Evolutionary conservation across 2,888 invertebrate species (phyloP).

Genomic region (Gonocerus acuteangulatus): DNA sequence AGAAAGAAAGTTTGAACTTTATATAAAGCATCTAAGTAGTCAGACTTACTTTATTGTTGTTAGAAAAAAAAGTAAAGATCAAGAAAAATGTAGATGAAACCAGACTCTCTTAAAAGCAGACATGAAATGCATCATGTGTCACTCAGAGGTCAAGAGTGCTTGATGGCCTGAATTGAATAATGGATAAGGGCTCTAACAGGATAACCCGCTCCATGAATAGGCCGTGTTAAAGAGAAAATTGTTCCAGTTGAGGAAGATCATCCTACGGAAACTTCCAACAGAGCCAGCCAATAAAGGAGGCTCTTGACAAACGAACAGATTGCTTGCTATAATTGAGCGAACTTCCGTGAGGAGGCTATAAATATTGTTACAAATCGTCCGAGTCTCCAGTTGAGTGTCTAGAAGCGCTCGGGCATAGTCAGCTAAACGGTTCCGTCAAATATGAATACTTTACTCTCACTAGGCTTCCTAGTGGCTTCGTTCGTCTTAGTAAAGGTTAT

Average conservation of each 20-base stretch:
- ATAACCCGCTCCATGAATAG: slow-evolving; percentile 3
- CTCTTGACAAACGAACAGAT: neutral
- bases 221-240: slow-evolving; percentile 18
- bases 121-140: neutral
- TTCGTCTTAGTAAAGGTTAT: slow-evolving; percentile 1
- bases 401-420: neutral
- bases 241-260: slow-evolving; percentile 4
- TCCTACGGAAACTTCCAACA: slow-evolving; percentile 12
- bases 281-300: slow-evolving; percentile 4
- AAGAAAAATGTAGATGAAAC: neutral
- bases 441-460: slow-evolving; percentile 1
- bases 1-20: too few species aligned
- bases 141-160: neutral
- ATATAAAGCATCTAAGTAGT: too few species aligned
- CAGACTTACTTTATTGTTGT: too few species aligned
- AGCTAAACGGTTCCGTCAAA: neutral
- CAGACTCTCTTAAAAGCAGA: neutral
- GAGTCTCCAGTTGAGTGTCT: too few species aligned
- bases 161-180: slow-evolving; percentile 15
- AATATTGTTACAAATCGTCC: neutral
- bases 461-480: slow-evolving; percentile 2
- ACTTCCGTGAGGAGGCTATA: slow-evolving; percentile 11
- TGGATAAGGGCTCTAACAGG: slow-evolving; percentile 12
- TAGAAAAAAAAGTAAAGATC: too few species aligned
- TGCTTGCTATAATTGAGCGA: neutral